phyloP scores from a whole-genome alignment of 2,888 invertebrate genomes.

The Brachypalpus laphriformis region DNA sequence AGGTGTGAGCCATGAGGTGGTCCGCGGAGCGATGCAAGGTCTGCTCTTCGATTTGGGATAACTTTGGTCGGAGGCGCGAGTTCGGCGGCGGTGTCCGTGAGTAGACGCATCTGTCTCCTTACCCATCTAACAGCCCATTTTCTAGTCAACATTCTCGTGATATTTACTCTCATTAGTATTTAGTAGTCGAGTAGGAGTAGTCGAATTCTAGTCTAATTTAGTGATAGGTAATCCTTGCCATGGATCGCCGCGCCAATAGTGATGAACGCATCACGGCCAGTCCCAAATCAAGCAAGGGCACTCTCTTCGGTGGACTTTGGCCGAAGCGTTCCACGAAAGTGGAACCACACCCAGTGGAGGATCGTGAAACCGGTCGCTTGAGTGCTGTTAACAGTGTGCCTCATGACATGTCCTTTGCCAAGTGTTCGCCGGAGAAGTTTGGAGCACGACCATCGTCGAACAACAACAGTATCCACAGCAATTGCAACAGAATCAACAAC shows the following conservation, averaged over 20 bases:
- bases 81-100: slow-evolving; percentile 9
- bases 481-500: slow-evolving; percentile 13
- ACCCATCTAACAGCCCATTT: neutral
- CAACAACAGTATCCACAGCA: slow-evolving; percentile 64
- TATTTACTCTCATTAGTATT: slow-evolving; percentile 69
- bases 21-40: slow-evolving; percentile 53
- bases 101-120: slow-evolving; percentile 29
- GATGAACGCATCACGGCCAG: slow-evolving; percentile 80
- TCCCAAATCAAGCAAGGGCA: slow-evolving; percentile 78
- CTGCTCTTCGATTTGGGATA: slow-evolving; percentile 73
- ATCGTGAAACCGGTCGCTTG: slow-evolving; percentile 41
- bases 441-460: slow-evolving; percentile 27
- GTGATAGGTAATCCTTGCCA: slow-evolving; percentile 9
- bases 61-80: slow-evolving; percentile 40
- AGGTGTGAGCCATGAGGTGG: slow-evolving; percentile 15
- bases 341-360: slow-evolving; percentile 80
- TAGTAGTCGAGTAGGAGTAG: slow-evolving; percentile 32
- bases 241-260: slow-evolving; percentile 69
- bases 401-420: slow-evolving; percentile 81
- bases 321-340: slow-evolving; percentile 82
- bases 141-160: slow-evolving; percentile 73
- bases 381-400: slow-evolving; percentile 36
- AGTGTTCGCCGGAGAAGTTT: slow-evolving; percentile 77
- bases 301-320: slow-evolving; percentile 79
- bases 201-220: slow-evolving; percentile 29